Percentiles rank a stretch among this genome's conserved stretches.
Conservation (phyloP, 1,140 invertebrate species). For the Drosophila suzukii region DNA sequence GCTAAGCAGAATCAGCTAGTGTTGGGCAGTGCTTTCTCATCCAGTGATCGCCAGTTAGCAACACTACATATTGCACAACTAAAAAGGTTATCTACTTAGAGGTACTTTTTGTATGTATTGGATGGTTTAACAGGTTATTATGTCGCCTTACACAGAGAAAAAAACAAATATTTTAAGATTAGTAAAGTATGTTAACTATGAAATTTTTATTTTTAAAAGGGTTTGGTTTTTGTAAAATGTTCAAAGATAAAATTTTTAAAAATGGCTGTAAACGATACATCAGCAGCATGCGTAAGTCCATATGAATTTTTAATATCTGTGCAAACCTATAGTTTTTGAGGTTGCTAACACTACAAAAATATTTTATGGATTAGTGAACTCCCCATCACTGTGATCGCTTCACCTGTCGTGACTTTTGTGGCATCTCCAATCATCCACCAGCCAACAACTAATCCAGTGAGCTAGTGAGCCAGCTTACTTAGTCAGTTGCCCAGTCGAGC, state of each 20-base stretch:
- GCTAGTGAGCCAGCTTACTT: conserved; percentile 4
- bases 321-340: too few relatives aligned
- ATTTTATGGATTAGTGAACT: not conserved
- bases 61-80: not conserved
- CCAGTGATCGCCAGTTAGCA: conserved; percentile 8
- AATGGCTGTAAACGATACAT: too few relatives aligned
- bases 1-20: conserved; percentile 20
- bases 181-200: too few relatives aligned
- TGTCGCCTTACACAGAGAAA: too few relatives aligned
- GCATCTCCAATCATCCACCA: conserved; percentile 24
- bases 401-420: not conserved
- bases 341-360: too few relatives aligned
- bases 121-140: not conserved
- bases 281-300: too few relatives aligned
- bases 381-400: conserved; percentile 9
- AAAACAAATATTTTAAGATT: too few relatives aligned
- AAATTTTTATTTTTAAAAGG: too few relatives aligned
- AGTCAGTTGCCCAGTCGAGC: conserved; percentile 10
- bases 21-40: conserved; percentile 19
- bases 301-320: too few relatives aligned
- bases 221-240: too few relatives aligned
- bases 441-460: conserved; percentile 10
- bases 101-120: not conserved
- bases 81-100: not conserved
- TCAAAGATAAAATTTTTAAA: too few relatives aligned